phyloP scores from a whole-genome alignment of 1,140 invertebrate species.

The Drosophila obscura region DNA sequence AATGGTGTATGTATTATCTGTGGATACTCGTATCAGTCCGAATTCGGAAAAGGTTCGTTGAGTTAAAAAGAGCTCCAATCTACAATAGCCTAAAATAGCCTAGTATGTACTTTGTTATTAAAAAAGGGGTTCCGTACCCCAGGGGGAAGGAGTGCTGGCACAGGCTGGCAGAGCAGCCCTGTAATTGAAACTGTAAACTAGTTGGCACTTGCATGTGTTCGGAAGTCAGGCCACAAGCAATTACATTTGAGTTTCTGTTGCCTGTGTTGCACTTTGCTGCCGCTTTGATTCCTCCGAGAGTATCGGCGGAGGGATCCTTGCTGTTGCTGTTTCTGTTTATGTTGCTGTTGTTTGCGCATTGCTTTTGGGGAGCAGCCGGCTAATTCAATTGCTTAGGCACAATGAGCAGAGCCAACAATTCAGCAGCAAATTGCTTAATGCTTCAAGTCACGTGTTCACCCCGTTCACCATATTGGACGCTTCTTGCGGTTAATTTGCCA shows the following conservation, averaged over 20 bases:
- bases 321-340: not conserved
- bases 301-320: not conserved
- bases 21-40: no score
- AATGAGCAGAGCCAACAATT: conserved; percentile 30
- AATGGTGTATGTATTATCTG: no score
- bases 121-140: no score
- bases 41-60: no score
- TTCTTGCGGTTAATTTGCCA: conserved; percentile 57
- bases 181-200: conserved; percentile 47
- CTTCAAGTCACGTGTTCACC: conserved; percentile 51
- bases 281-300: conserved; percentile 1
- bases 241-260: conserved; percentile 35
- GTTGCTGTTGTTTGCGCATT: conserved; percentile 29
- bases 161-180: conserved; percentile 14
- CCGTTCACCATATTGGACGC: conserved; percentile 1
- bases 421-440: conserved; percentile 31
- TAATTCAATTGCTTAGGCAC: conserved; percentile 66
- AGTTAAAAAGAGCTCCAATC: no score
- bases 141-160: conserved; percentile 16
- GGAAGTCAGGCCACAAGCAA: conserved; percentile 21
- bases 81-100: no score
- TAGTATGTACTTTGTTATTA: no score
- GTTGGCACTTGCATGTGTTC: conserved; percentile 27
- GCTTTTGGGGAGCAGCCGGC: conserved; percentile 24
- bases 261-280: conserved; percentile 4